Evolutionary conservation across 1,140 invertebrate genomes (phyloP), one percentile per base, ranked within the genome.

Genomic region (Aphelenchoides besseyi): DNA sequence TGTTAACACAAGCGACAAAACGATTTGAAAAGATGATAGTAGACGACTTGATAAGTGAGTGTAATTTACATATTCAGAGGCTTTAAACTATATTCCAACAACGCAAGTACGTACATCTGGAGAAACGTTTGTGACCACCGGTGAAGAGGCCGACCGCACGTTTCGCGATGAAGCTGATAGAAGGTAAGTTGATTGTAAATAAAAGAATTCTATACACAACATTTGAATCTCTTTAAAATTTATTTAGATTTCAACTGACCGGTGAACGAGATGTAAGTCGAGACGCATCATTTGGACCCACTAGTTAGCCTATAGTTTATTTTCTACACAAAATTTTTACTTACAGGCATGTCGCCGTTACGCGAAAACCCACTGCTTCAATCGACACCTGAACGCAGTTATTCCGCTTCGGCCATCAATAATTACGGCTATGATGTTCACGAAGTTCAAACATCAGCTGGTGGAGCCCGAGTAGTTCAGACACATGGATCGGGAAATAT

Each of bases 341-440:
- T 69, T 69, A 68, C n/a, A 70, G 53, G 64, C 69, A 68, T 71
- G n/a, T 12, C 69, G 16, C 18, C 28, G 63, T 3, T 71, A 28
- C n/a, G 69, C 26, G 30, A 23, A 3, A 23, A 48, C 12, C 29
- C 57, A 71, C 3, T 72, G 63, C 28, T 36, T 76, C 73, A 36
- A 67, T 37, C 71, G 36, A 73, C 59, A 75, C 32, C 59, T 33
- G 2, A 55, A 62, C 1, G 66, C 61, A 28, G 53, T 73, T 66
- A 73, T 66, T n/a, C 36, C 63, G 66, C 71, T n/a, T 67, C 48
- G 35, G 77, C 67, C 8, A 67, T 81, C 16, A 80, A 80, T 37
- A 73, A 83, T 62, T 80, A 79, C 72, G 81, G 81, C 18, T 84
- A 84, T 52, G 81, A 82, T 62, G 67, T 77, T 30, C 68, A 82